Percentiles rank a stretch among this genome's conserved stretches.
Evolutionary conservation across 2,797 vertebrate species (phyloP).

Genomic region (Silurus lanzhouensis): DNA sequence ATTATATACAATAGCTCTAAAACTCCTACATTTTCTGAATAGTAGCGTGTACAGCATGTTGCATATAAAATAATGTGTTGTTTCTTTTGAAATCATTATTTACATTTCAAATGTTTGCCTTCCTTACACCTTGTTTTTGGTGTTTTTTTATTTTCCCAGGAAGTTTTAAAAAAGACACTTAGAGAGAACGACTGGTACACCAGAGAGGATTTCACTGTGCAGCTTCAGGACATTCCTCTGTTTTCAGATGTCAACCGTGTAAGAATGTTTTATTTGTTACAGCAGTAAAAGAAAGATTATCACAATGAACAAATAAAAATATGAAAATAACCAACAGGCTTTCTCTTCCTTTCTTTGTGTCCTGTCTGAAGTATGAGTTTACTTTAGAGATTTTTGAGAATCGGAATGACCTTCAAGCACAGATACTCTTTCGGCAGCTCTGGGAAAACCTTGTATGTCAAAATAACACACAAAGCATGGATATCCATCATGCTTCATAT

Average conservation of each 20-base stretch:
- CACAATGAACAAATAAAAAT: background rate
- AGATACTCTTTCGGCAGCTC: conserved; percentile 4
- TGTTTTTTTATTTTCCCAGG: background rate
- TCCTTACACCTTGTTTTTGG: background rate
- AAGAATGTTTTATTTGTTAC: background rate
- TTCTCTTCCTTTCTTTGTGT: background rate
- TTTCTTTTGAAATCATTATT: background rate
- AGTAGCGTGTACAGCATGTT: background rate
- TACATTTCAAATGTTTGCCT: background rate
- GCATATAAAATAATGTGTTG: background rate
- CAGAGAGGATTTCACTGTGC: conserved; percentile 39
- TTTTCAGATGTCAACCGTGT: conserved; percentile 19
- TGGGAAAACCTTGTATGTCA: conserved; percentile 29
- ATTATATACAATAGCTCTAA: background rate
- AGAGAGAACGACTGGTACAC: conserved; percentile 27
- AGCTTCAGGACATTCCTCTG: conserved; percentile 35
- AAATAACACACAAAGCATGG: conserved; percentile 1
- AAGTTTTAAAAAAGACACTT: conserved; percentile 24
- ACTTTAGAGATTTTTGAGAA: background rate
- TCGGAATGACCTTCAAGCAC: background rate
- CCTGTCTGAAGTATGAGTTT: background rate
- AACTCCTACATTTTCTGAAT: background rate
- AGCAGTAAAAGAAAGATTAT: background rate
- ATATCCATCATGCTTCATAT: background rate
- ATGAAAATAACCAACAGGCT: background rate